These are phyloP conservation scores for Syrista parreyssii DNA, from an alignment of 2,888 invertebrate genomes.

Conservation along the genomic window DNA sequence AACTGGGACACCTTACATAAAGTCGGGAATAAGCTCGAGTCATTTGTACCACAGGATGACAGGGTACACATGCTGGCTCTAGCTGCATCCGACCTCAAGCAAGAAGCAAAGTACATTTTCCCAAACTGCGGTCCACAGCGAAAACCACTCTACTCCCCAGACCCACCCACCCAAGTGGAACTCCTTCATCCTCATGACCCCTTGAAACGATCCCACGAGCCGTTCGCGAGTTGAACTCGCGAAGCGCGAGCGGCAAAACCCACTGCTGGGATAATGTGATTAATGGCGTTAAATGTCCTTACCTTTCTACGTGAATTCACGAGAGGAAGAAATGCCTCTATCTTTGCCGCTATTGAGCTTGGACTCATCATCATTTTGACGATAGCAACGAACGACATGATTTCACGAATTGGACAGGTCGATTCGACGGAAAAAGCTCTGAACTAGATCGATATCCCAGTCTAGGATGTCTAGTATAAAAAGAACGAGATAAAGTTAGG, in stretches of 20 bases:
- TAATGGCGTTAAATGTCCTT: conserved; percentile 49
- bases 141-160: conserved; percentile 32
- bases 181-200: conserved; percentile 19
- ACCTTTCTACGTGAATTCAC: conserved; percentile 19
- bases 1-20: conserved; percentile 1
- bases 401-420: conserved; percentile 11
- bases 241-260: conserved; percentile 43
- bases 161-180: not conserved
- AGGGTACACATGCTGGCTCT: conserved; percentile 10
- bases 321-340: conserved; percentile 34
- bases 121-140: conserved; percentile 28
- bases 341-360: conserved; percentile 33
- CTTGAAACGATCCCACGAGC: conserved; percentile 23
- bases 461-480: not conserved
- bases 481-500: not conserved
- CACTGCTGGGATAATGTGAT: conserved; percentile 52
- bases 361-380: conserved; percentile 34
- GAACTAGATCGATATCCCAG: not conserved
- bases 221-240: conserved; percentile 15
- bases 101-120: conserved; percentile 35
- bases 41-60: conserved; percentile 16
- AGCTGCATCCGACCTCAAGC: conserved; percentile 20
- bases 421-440: not conserved
- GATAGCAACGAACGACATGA: conserved; percentile 19
- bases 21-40: not conserved